Conservation (phyloP, 2,113 vertebrate species). For the Fukomys damarensis region DNA sequence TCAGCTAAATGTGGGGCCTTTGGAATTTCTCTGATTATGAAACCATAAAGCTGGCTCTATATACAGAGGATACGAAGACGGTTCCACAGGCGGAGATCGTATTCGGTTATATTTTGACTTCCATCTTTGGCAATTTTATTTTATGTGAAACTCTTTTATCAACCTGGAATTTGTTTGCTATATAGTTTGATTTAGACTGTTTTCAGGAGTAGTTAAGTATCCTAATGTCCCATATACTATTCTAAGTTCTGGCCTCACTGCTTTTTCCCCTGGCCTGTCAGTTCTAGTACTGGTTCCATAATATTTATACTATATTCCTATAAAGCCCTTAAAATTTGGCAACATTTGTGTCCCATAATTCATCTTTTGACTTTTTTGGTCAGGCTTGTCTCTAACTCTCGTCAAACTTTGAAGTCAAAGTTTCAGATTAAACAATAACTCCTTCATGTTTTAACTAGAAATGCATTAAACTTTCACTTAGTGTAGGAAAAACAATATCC, state of each 20-base stretch:
- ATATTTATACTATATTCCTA: neutral
- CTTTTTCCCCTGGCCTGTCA: neutral
- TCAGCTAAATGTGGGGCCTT: neutral
- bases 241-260: neutral
- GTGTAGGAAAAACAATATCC: neutral
- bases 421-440: neutral
- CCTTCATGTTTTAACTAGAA: slow-evolving; percentile 18
- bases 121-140: neutral
- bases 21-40: neutral
- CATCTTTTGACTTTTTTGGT: neutral
- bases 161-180: neutral
- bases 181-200: neutral
- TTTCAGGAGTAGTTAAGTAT: neutral
- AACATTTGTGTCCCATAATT: neutral
- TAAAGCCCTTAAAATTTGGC: slow-evolving; percentile 28
- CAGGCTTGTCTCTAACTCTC: neutral
- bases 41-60: neutral
- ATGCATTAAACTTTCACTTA: neutral
- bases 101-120: neutral
- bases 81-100: neutral
- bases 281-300: neutral
- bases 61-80: neutral
- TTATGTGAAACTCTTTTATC: neutral
- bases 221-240: neutral
- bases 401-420: slow-evolving; percentile 24